phyloP scores from a whole-genome alignment of 2,888 invertebrate genomes.

The Crepidodera aurea region DNA sequence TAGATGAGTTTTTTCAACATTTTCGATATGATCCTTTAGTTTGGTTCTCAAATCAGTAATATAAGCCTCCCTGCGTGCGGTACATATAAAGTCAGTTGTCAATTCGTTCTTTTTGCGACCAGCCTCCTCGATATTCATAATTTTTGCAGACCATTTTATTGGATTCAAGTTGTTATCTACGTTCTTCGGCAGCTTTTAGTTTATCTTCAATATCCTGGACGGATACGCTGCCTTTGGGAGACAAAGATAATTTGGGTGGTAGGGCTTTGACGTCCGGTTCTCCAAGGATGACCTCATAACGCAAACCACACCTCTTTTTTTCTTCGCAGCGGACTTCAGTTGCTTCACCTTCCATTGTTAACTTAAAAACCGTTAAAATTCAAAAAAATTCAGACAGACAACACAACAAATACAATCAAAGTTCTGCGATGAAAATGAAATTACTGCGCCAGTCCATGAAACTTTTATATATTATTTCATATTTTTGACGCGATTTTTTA shows the following conservation, averaged over 20 bases:
- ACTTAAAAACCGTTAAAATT: too few relatives aligned
- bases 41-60: slow-evolving; percentile 89
- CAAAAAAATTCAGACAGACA: too few relatives aligned
- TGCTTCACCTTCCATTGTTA: too few relatives aligned
- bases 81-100: slow-evolving; percentile 82
- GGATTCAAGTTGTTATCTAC: slow-evolving; percentile 87
- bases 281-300: slow-evolving; percentile 91
- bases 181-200: slow-evolving; percentile 91
- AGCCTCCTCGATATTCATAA: slow-evolving; percentile 88
- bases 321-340: slow-evolving; percentile 93
- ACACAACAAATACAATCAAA: too few relatives aligned
- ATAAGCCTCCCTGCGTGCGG: slow-evolving; percentile 90
- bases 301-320: slow-evolving; percentile 89
- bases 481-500: too few relatives aligned
- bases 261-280: slow-evolving; percentile 75
- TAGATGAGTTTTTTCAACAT: slow-evolving; percentile 74
- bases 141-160: slow-evolving; percentile 83
- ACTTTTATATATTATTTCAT: too few relatives aligned
- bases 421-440: too few relatives aligned
- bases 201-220: slow-evolving; percentile 92
- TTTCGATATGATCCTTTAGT: slow-evolving; percentile 76
- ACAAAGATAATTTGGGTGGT: slow-evolving; percentile 70
- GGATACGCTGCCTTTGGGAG: slow-evolving; percentile 74
- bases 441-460: too few relatives aligned
- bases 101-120: slow-evolving; percentile 89